Conservation (phyloP, 1,140 invertebrate species). For the Meteorus sp. region DNA sequence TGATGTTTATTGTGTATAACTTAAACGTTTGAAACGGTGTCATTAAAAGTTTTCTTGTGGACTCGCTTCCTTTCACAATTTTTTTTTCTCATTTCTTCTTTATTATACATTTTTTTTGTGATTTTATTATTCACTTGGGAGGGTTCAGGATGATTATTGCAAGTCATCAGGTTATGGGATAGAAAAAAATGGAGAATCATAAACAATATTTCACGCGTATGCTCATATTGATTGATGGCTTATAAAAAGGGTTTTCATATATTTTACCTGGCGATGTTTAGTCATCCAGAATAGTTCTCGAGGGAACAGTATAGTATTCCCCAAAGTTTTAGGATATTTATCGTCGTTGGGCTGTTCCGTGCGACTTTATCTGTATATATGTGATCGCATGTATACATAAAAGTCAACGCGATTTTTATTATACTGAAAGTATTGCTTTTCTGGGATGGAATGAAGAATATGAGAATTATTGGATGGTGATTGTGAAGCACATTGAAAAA, state of each 20-base stretch:
- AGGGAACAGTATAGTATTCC: slow-evolving; percentile 9
- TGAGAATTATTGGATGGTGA: too few relatives aligned
- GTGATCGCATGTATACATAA: too few relatives aligned
- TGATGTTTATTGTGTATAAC: slow-evolving; percentile 51
- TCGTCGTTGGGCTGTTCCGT: too few relatives aligned
- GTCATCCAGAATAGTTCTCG: slow-evolving; percentile 45
- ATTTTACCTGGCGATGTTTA: slow-evolving; percentile 44
- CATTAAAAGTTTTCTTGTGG: slow-evolving; percentile 44
- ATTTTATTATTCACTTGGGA: too few relatives aligned
- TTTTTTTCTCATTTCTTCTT: slow-evolving; percentile 19
- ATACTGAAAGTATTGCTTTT: too few relatives aligned
- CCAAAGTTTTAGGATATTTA: too few relatives aligned
- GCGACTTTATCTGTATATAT: too few relatives aligned
- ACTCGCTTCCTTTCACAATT: too few relatives aligned
- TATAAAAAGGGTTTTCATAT: slow-evolving; percentile 43
- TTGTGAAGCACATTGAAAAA: too few relatives aligned
- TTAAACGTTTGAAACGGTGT: slow-evolving; percentile 42
- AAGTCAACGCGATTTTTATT: too few relatives aligned
- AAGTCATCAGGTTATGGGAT: slow-evolving; percentile 38
- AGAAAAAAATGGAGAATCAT: slow-evolving; percentile 23
- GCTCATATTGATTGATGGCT: slow-evolving; percentile 45
- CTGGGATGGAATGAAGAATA: too few relatives aligned
- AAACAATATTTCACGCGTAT: slow-evolving; percentile 3
- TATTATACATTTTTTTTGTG: slow-evolving; percentile 24
- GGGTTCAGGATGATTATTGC: slow-evolving; percentile 35